Conservation (phyloP, 2,797 vertebrate genomes). For the Aulostomus chinensis region DNA sequence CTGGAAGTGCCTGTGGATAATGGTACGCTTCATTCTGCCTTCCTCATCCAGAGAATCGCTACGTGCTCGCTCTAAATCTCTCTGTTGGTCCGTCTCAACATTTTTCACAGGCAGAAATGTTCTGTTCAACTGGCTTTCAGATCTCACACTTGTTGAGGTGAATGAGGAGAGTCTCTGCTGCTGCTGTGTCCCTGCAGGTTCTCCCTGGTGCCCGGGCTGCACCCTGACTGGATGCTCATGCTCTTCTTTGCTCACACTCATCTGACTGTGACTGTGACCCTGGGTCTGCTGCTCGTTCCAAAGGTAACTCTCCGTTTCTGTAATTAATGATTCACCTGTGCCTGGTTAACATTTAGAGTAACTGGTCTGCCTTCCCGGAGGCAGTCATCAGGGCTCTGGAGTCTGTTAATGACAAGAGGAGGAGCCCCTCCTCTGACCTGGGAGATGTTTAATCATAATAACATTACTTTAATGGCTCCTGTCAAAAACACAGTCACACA, state of each 20-base stretch:
- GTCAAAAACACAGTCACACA: too few relatives aligned
- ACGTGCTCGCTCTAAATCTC: conserved; percentile 5
- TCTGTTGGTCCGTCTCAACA: not conserved
- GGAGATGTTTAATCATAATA: too few relatives aligned
- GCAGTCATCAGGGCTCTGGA: too few relatives aligned
- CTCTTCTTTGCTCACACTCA: conserved; percentile 95
- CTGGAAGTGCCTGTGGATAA: not conserved
- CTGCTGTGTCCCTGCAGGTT: conserved; percentile 81
- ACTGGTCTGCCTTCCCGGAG: too few relatives aligned
- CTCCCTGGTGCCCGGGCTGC: conserved; percentile 88
- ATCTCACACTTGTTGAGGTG: not conserved
- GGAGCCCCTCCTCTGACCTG: too few relatives aligned
- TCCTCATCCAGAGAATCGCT: conserved; percentile 8
- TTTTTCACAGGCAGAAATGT: not conserved
- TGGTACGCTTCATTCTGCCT: conserved; percentile 12
- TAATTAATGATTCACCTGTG: too few relatives aligned
- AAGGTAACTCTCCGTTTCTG: conserved; percentile 85
- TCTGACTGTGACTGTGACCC: conserved; percentile 94
- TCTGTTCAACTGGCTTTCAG: not conserved
- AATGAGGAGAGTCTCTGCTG: conserved; percentile 1
- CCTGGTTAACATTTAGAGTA: too few relatives aligned
- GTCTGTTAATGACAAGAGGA: too few relatives aligned
- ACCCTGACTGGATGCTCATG: conserved; percentile 98
- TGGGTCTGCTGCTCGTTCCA: conserved; percentile 91
- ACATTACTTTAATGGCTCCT: too few relatives aligned